Evolutionary conservation across 1,140 invertebrate genomes (phyloP), one percentile per base, ranked within the genome.

Genomic region (Paralvinella palmiformis): DNA sequence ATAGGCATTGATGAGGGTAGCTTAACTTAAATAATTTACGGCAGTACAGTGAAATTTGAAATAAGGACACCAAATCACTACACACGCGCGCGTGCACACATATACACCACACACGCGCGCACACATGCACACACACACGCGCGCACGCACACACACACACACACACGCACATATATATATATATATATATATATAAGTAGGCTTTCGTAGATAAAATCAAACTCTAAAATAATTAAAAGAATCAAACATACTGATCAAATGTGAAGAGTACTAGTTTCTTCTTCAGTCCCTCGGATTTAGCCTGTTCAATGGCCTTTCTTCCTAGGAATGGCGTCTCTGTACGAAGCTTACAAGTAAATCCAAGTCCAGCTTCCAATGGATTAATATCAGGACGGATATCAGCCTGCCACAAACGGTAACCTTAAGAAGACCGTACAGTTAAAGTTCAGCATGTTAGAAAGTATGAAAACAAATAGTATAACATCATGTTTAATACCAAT

Each of bases 311-410:
- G 0, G 83, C 81, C 29, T 85, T 79, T 70, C 90, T 88, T 13
- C 92, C 92, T 36, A 89, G 82, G 73, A 92, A 95, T 13, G 87
- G 83, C 1, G 86, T 88, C 31, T 85, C 81, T 64, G 86, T 86
- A 68, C 81, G 81, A 13, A 91, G 84, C 67, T 83, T 83, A 75
- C 91, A 94, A 1, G 88, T 85, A 69, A 88, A 88, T 15, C 79
- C 86, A 37, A 95, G 81, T 44, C 88, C 88, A 1, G 90, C 89
- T 81, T 95, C 91, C 1, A 94, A 75, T 0, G 91, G 91, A 67
- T 88, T 91, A 72, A 94, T 91, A 74, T 92, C 89, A 2, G 86
- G 78, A 64, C 91, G 84, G 10, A 93, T 74, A 80, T 94, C 91
- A 17, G 83, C 81, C 71, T 91, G 89, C 90, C 91, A 92, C 57